phyloP scores from a whole-genome alignment of 2,888 invertebrate species.

The Drosophila melanosoma region DNA sequence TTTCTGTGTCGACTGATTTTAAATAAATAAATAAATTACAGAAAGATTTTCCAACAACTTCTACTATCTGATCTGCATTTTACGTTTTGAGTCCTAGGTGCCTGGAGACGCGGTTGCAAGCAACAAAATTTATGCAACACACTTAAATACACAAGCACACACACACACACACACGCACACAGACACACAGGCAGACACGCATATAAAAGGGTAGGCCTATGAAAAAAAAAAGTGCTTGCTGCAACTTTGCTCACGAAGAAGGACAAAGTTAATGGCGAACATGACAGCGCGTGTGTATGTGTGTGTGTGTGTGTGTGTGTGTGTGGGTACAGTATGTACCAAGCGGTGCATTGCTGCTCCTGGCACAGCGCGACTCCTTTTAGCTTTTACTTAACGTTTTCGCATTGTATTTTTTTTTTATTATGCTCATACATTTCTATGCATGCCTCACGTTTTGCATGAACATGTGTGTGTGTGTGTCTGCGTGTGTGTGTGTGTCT shows the following conservation, averaged over 20 bases:
- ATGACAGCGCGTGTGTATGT: constrained; percentile 59
- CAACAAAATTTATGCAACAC: constrained; percentile 26
- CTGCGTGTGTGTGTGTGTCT: constrained; percentile 14
- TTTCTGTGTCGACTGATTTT: not conserved
- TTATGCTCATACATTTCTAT: constrained; percentile 62
- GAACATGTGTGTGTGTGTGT: constrained; percentile 20
- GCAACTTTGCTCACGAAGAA: constrained; percentile 48
- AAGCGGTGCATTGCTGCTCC: constrained; percentile 79
- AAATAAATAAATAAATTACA: not conserved
- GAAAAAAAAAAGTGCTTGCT: constrained; percentile 50
- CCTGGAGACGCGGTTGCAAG: constrained; percentile 20
- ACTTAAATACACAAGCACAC: not conserved
- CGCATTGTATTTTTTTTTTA: constrained; percentile 65
- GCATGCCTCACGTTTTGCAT: constrained; percentile 22
- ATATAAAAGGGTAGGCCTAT: constrained; percentile 73
- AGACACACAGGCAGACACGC: constrained; percentile 6
- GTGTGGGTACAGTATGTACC: constrained; percentile 82
- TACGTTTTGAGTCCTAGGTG: constrained; percentile 6
- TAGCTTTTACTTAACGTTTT: constrained; percentile 62
- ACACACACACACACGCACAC: constrained; percentile 16
- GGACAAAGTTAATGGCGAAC: constrained; percentile 63
- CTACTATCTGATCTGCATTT: constrained; percentile 24
- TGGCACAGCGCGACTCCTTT: constrained; percentile 74
- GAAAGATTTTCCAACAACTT: not conserved
- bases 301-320: constrained; percentile 24